Evolutionary conservation across 2,113 vertebrate genomes (phyloP), one percentile per base, ranked within the genome.

Genomic region (Spheniscus mendiculus): DNA sequence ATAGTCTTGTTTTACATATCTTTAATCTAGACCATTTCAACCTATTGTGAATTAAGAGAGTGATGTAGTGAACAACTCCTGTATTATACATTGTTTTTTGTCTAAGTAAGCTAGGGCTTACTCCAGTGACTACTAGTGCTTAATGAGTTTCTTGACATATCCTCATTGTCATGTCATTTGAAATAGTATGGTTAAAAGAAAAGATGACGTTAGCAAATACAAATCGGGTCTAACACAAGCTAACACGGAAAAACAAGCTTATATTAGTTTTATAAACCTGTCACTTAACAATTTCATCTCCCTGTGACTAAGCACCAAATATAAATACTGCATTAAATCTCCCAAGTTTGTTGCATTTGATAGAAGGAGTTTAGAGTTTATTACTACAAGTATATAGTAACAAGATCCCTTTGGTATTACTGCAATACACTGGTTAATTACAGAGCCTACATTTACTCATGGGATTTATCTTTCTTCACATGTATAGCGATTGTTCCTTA

Each of bases 351-450:
- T 59, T 92, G 40, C 21, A 65, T 89, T 81, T 83, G 63, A 74
- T 87, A 76, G 45, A 93, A 88, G 55, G 47, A 79, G n/a, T 56
- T 85, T 72, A 50, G 36, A 90, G 50, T 26, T 87, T 78, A 61
- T 91, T 79, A 77, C n/a, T 87, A 23, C 40, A 88, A 83, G 32
- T 40, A 49, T 45, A 62, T 69, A 67, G 15, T 74, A 95, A 94
- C 2, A 8, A 93, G 53, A 71, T 79, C 50, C 45, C 74, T 90
- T 78, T 93, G 90, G 36, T 72, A 90, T 79, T 74, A 69, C 50
- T 84, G 47, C 34, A 90, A 40, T 47, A 59, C 45, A 79, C 42
- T 44, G 30, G 30, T 90, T 96, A 93, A 93, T 95, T 96, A 86
- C 32, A 83, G 34, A 89, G 49, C 71, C 71, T 63, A 42, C 15